Evolutionary conservation across 2,797 vertebrate genomes (phyloP).

Genomic region (Carduelis carduelis): DNA sequence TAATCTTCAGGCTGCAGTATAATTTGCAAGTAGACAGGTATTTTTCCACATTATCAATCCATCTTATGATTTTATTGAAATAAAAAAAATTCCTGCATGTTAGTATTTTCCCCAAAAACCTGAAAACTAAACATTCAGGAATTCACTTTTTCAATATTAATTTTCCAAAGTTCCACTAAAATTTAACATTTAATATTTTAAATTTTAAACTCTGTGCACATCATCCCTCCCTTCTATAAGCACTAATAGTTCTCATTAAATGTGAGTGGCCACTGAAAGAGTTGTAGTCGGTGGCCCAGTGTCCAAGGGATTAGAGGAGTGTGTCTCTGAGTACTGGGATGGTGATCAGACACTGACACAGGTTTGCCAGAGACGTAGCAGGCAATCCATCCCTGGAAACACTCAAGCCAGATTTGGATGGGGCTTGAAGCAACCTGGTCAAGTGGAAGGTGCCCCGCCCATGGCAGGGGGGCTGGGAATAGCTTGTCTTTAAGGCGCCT

Average conservation of each 20-base stretch:
- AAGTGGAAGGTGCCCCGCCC: neutral
- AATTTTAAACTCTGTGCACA: neutral
- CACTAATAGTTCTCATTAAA: neutral
- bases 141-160: neutral
- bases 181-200: neutral
- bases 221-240: neutral
- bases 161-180: neutral
- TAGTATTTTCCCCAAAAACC: neutral
- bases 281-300: rapidly evolving
- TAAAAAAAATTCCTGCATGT: neutral
- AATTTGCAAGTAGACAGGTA: neutral
- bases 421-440: neutral
- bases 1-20: neutral
- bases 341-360: too few relatives aligned
- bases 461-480: neutral
- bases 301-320: neutral
- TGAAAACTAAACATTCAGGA: neutral
- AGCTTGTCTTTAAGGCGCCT: neutral
- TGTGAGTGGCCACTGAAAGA: neutral
- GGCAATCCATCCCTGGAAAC: too few relatives aligned
- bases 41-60: neutral
- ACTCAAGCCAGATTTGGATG: neutral
- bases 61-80: neutral
- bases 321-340: neutral
- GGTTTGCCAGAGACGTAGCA: neutral